These are phyloP conservation scores for Spea hammondii DNA, from an alignment of 2,797 vertebrate species.

Conservation along the genomic window DNA sequence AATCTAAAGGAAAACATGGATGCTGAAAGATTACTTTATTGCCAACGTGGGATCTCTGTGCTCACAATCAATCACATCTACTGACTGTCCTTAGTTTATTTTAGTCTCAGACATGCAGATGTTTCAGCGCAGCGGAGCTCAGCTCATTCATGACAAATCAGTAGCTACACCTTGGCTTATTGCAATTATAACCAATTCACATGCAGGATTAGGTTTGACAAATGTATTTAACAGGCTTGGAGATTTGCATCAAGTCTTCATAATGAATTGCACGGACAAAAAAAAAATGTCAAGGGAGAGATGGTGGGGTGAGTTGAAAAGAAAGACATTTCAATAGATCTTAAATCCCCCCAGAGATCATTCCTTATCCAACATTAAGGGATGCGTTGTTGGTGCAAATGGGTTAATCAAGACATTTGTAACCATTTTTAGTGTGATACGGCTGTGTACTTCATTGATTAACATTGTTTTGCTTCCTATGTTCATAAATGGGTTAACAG, in stretches of 20 bases:
- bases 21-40: slow-evolving; percentile 6
- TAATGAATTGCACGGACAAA: slow-evolving; percentile 53
- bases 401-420: slow-evolving; percentile 48
- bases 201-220: slow-evolving; percentile 54
- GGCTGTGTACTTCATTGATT: too few species aligned
- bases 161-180: slow-evolving; percentile 52
- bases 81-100: slow-evolving; percentile 29
- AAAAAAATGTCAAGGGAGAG: slow-evolving; percentile 33
- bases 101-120: slow-evolving; percentile 36
- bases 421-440: neutral
- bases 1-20: neutral
- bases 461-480: too few species aligned
- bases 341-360: slow-evolving; percentile 39
- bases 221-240: slow-evolving; percentile 40
- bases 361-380: slow-evolving; percentile 16
- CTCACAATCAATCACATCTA: slow-evolving; percentile 35
- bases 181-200: slow-evolving; percentile 56
- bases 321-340: slow-evolving; percentile 39
- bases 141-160: slow-evolving; percentile 50
- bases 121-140: slow-evolving; percentile 32
- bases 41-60: slow-evolving; percentile 19
- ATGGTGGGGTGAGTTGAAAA: slow-evolving; percentile 31
- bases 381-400: slow-evolving; percentile 44
- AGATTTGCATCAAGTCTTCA: slow-evolving; percentile 56
- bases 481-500: too few species aligned